Percentiles rank a stretch among this genome's conserved stretches.
Evolutionary conservation across 2,888 invertebrate species (phyloP).

Genomic region (Leptopilina drosophilae): DNA sequence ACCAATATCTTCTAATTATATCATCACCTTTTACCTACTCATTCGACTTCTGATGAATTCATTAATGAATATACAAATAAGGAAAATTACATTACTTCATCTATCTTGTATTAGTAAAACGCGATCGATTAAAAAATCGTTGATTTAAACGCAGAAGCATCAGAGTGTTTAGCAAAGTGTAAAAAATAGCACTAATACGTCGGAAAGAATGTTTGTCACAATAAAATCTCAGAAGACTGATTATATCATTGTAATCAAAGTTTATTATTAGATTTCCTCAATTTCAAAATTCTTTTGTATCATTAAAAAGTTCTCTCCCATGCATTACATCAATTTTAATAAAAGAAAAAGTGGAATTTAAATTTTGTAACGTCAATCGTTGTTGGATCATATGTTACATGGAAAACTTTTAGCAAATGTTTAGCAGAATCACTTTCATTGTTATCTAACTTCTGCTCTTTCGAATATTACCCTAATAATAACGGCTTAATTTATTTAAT

Average conservation of each 20-base stretch:
- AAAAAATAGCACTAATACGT: background rate
- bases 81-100: background rate
- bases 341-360: conserved; percentile 14
- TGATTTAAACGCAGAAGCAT: background rate
- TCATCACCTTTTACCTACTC: conserved; percentile 9
- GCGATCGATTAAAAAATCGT: background rate
- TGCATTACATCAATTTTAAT: background rate
- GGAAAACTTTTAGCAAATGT: too few species aligned
- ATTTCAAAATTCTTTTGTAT: conserved; percentile 3
- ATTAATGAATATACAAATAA: background rate
- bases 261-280: conserved; percentile 20
- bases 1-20: background rate
- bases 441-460: too few species aligned
- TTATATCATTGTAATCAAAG: background rate
- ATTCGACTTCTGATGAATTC: background rate
- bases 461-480: too few species aligned
- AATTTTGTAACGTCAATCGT: background rate
- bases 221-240: conserved; percentile 18
- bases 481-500: too few species aligned
- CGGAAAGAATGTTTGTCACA: background rate
- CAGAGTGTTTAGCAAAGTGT: background rate
- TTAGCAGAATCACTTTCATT: too few species aligned
- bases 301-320: conserved; percentile 5
- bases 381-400: too few species aligned
- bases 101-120: background rate